Conservation (phyloP, 2,113 vertebrate genomes). For the Anas platyrhynchos region DNA sequence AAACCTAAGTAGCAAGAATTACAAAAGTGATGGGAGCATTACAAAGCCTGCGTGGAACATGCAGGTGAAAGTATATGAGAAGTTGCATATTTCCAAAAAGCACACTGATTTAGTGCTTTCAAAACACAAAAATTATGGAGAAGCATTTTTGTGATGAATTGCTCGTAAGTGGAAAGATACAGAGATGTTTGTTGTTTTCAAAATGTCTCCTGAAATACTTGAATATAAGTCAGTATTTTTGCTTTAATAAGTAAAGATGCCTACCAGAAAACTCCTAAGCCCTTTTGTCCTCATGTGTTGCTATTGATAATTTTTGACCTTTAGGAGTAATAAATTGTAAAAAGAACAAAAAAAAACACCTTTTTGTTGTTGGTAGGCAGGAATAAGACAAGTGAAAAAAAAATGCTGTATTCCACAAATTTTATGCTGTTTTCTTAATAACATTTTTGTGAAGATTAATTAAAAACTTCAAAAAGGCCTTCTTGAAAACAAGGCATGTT, state of each 20-base stretch:
- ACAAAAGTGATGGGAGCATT: background rate
- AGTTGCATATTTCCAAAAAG: background rate
- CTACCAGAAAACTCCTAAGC: background rate
- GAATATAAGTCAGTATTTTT: background rate
- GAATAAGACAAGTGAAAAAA: background rate
- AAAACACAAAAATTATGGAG: background rate
- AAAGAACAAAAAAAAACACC: too few relatives aligned
- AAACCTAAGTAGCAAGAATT: background rate
- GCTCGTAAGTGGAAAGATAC: background rate
- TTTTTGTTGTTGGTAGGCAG: background rate
- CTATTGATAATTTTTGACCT: background rate
- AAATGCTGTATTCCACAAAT: background rate
- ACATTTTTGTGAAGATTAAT: background rate
- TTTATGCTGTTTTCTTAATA: background rate
- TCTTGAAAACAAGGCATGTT: background rate
- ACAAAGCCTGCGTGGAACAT: background rate
- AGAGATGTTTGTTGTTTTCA: background rate
- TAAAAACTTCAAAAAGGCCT: background rate
- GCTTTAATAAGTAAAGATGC: background rate
- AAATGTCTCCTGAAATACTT: background rate
- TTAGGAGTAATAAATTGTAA: background rate
- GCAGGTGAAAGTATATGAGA: background rate
- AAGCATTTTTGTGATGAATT: background rate
- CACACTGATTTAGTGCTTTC: background rate
- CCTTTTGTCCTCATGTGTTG: background rate